Evolutionary conservation across 2,888 invertebrate genomes (phyloP).

Genomic region (Sialis fuliginosa): DNA sequence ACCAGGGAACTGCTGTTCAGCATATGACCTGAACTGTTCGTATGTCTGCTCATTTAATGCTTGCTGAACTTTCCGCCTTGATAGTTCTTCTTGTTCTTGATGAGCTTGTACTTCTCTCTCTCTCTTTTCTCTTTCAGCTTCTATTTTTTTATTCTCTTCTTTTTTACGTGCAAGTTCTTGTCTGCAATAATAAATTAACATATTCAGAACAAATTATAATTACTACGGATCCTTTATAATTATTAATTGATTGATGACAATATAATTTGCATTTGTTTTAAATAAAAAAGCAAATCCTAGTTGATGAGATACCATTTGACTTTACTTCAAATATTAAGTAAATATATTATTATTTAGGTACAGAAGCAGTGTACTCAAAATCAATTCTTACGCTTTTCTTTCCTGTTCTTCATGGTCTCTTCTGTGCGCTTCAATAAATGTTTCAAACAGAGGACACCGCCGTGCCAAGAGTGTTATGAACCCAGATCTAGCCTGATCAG

Average conservation of each 20-base stretch:
- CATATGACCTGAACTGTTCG: constrained; percentile 73
- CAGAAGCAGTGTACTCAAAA: too few relatives aligned
- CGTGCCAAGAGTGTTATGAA: constrained; percentile 77
- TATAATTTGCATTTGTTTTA: constrained; percentile 8
- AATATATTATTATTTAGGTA: too few relatives aligned
- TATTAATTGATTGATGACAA: too few relatives aligned
- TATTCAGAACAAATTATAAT: constrained; percentile 10
- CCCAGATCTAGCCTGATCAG: constrained; percentile 77
- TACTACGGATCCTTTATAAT: too few relatives aligned
- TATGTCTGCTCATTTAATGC: constrained; percentile 91
- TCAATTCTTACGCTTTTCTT: constrained; percentile 31
- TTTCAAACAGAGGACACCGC: constrained; percentile 77
- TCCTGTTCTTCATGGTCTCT: constrained; percentile 70
- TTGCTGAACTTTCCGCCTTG: constrained; percentile 75
- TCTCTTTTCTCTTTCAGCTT: constrained; percentile 29
- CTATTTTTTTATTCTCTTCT: constrained; percentile 7
- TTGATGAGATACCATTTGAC: not conserved
- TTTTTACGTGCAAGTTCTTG: constrained; percentile 37
- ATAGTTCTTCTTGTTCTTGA: constrained; percentile 42
- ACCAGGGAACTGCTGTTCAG: constrained; percentile 81
- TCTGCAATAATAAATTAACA: constrained; percentile 16
- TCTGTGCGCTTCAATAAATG: constrained; percentile 81
- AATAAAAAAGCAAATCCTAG: constrained; percentile 2
- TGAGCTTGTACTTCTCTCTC: constrained; percentile 40
- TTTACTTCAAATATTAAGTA: too few relatives aligned